Evolutionary conservation across 1,140 invertebrate species (phyloP).

Genomic region (Trialeurodes vaporariorum): DNA sequence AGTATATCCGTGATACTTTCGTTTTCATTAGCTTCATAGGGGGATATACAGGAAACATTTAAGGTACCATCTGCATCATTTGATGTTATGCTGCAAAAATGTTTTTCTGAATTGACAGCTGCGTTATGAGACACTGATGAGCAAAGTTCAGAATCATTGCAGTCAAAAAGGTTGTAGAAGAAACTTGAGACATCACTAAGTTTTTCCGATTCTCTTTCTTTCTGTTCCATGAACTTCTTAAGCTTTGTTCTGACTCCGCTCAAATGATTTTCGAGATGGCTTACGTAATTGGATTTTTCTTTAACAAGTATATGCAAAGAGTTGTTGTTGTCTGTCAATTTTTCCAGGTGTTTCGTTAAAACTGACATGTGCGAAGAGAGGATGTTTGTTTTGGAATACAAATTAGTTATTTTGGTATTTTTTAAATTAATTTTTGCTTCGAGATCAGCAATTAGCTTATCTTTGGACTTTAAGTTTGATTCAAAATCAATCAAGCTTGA

Average conservation of each 20-base stretch:
- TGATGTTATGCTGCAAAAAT: too few relatives aligned
- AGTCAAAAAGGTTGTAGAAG: not conserved
- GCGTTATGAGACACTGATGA: too few relatives aligned
- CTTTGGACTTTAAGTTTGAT: not conserved
- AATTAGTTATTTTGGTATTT: not conserved
- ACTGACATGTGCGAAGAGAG: not conserved
- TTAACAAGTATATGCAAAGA: not conserved
- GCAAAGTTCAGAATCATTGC: too few relatives aligned
- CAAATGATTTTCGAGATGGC: not conserved
- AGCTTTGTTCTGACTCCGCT: not conserved
- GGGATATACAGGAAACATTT: not conserved
- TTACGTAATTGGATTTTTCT: not conserved
- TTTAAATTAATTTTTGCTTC: not conserved
- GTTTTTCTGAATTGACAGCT: too few relatives aligned
- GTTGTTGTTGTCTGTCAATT: not conserved
- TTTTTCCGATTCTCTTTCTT: not conserved
- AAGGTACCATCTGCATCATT: not conserved
- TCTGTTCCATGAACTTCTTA: not conserved
- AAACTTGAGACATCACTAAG: not conserved
- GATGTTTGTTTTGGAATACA: not conserved
- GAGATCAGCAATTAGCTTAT: not conserved
- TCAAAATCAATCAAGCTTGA: too few relatives aligned
- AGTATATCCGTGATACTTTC: not conserved
- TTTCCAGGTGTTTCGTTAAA: not conserved
- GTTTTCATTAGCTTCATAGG: not conserved